Base-by-base conservation (phyloP, 2,888 invertebrate genomes). In the Pomacea canaliculata region DNA sequence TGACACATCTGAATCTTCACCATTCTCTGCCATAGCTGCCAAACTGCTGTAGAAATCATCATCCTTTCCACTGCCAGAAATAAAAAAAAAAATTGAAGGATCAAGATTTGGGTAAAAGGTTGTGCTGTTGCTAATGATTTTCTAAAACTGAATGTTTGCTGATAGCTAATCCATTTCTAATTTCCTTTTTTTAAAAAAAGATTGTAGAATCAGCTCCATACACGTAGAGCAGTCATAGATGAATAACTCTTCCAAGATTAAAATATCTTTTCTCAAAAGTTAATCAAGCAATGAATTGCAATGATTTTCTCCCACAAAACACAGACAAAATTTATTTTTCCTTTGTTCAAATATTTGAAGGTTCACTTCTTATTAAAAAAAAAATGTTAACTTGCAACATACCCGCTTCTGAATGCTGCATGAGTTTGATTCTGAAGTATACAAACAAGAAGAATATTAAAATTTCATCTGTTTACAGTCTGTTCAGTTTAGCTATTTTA, bases 11-110 rank as follows among this genome's bases (percentile, higher is more conserved):
- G 87, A 87, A 10, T 82, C 81, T 10, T 82, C 81, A 71, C 83
- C 85, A 77, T 86, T 85, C 49, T 83, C 85, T 37, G 86, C 86
- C 76, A 83, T 83, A 46, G 84, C 84, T 19, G 88, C 87, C 65
- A 89, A 79, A 68, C 83, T 86, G 75, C 85, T 86, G 82, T 88
- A 88, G 78, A 88, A 88, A 71, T 85, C 85, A 62, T 86, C 87
- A 83, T 86, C 86, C 68, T 81, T 84, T 12, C 79, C 83, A 68
- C 85, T 85, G 77, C 23, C 71, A 27, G 10, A 63, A 23, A 19
- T 2, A 1, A 12, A 63, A 5, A 63, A 19, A 16, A 63, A n/a
- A 12, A 12, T 4, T 60, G 60, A 19, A 60, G 1, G 1, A 63
- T 19, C 27, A 63, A 63, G 27, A 12, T 19, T 12, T 63, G 63